These are phyloP conservation scores for Gyps fulvus DNA, from an alignment of 2,113 vertebrate species.

Conservation along the genomic window DNA sequence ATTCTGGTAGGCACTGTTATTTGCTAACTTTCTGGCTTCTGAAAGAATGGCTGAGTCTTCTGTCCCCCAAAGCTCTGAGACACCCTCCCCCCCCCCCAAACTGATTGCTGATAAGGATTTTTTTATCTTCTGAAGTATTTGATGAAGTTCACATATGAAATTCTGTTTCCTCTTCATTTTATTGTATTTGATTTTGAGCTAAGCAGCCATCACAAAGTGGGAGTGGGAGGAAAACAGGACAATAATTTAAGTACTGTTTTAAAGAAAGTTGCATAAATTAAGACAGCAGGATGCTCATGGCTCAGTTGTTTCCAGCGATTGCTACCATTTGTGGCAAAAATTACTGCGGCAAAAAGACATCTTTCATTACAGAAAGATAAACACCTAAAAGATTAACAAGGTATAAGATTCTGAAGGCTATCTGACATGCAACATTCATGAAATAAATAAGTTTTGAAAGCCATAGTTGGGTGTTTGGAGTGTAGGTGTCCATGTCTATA, in stretches of 20 bases:
- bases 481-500: not conserved
- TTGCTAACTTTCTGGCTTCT: not conserved
- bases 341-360: not conserved
- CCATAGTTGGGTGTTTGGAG: not conserved
- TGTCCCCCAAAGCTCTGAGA: not conserved
- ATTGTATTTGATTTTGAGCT: not conserved
- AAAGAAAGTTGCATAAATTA: not conserved
- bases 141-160: not conserved
- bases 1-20: not conserved
- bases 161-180: not conserved
- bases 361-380: not conserved
- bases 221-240: not conserved
- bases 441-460: not conserved
- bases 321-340: not conserved
- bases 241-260: not conserved
- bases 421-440: not conserved
- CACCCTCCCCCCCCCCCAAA: not conserved
- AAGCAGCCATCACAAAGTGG: not conserved
- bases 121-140: not conserved
- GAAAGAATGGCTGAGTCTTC: not conserved
- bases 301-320: not conserved
- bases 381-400: not conserved
- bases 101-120: not conserved
- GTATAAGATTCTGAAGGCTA: not conserved
- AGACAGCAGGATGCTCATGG: not conserved